Evolutionary conservation across 2,888 invertebrate species (phyloP).

Genomic region (Pelosia muscerda): DNA sequence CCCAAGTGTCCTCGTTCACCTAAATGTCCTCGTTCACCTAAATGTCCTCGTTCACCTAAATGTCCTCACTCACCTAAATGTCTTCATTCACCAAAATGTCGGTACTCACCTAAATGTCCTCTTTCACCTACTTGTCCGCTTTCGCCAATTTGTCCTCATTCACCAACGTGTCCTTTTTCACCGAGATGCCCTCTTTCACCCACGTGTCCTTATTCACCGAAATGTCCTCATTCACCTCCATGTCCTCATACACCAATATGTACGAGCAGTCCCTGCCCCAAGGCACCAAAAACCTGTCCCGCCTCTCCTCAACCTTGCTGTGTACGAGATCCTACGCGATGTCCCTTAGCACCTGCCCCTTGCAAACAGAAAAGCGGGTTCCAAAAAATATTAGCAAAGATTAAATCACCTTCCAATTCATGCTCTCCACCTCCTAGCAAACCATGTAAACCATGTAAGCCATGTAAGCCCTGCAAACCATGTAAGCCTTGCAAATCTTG

Average conservation of each 20-base stretch:
- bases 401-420: constrained; percentile 10
- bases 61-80: background rate
- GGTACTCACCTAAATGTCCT: background rate
- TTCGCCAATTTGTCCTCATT: background rate
- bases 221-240: background rate
- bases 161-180: background rate
- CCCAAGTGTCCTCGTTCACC: constrained; percentile 6
- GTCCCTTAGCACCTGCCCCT: constrained; percentile 22
- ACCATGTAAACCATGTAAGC: background rate
- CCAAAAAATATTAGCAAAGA: constrained; percentile 6
- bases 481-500: background rate
- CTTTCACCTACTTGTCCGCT: background rate
- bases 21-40: background rate
- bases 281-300: constrained; percentile 13
- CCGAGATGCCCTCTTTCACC: background rate
- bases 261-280: constrained; percentile 5
- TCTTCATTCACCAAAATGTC: background rate
- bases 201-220: background rate
- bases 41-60: background rate
- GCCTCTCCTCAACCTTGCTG: constrained; percentile 15
- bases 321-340: constrained; percentile 13
- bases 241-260: background rate
- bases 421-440: background rate
- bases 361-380: constrained; percentile 19
- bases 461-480: constrained; percentile 5